phyloP scores from a whole-genome alignment of 2,797 vertebrate species.

The Enteromius thamalakanensis region DNA sequence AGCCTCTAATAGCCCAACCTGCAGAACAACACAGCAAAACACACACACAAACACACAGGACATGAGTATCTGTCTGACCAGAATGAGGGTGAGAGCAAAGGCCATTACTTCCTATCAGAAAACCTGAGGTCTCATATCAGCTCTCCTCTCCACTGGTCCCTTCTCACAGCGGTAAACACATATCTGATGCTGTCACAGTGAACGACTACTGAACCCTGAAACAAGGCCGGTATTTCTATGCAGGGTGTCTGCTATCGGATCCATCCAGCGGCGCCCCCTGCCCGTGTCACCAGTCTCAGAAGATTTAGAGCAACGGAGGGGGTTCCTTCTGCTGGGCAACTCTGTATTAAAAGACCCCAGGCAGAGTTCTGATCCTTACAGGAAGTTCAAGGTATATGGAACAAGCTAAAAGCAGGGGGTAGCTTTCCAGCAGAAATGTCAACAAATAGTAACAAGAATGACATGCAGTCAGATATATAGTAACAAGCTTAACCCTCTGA shows the following conservation, averaged over 20 bases:
- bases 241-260: slow-evolving; percentile 34
- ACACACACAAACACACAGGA: slow-evolving; percentile 29
- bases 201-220: slow-evolving; percentile 24
- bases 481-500: neutral
- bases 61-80: neutral
- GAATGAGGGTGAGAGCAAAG: neutral
- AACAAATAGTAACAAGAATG: neutral
- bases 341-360: slow-evolving; percentile 30
- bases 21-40: slow-evolving; percentile 15
- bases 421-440: neutral
- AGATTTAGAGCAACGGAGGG: slow-evolving; percentile 24
- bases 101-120: neutral
- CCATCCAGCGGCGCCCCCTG: slow-evolving; percentile 24
- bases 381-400: neutral
- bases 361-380: slow-evolving; percentile 9
- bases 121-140: slow-evolving; percentile 8
- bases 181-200: slow-evolving; percentile 26
- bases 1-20: neutral
- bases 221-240: slow-evolving; percentile 31
- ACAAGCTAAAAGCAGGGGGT: too few relatives aligned
- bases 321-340: neutral
- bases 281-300: neutral
- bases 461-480: neutral
- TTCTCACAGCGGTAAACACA: slow-evolving; percentile 29
- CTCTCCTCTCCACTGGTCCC: neutral